phyloP scores from a whole-genome alignment of 2,797 vertebrate genomes.

The Anguilla anguilla region DNA sequence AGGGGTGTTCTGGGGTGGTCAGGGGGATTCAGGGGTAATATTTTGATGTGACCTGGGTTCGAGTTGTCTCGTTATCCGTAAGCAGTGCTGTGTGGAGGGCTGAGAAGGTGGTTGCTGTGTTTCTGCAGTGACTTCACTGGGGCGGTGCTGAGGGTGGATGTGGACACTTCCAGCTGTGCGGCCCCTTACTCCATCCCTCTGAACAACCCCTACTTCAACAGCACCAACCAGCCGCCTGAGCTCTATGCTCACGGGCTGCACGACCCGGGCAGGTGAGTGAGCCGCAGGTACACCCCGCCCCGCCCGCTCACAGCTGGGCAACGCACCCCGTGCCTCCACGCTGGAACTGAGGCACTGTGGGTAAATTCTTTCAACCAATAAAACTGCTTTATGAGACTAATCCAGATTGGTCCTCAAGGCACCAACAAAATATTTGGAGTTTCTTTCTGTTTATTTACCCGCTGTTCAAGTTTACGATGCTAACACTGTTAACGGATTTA shows the following conservation, averaged over 20 bases:
- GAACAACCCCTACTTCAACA: conserved; percentile 97
- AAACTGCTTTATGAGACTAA: neutral
- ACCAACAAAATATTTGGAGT: conserved; percentile 8
- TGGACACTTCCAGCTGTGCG: conserved; percentile 86
- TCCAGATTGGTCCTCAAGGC: conserved; percentile 7
- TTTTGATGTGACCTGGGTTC: conserved; percentile 14
- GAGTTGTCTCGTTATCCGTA: conserved; percentile 30
- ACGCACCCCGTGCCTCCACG: neutral
- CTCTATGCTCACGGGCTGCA: conserved; percentile 96
- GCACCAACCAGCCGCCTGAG: conserved; percentile 98
- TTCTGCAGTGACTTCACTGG: conserved; percentile 94
- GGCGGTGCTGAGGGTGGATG: conserved; percentile 89
- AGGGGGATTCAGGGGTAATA: neutral
- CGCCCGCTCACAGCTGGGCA: neutral
- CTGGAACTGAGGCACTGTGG: neutral
- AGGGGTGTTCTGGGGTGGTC: too few species aligned
- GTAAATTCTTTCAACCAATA: neutral
- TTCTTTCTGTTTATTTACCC: neutral
- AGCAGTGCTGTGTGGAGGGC: neutral
- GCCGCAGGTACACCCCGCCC: conserved; percentile 22
- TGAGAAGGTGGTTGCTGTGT: neutral
- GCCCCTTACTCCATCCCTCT: conserved; percentile 88
- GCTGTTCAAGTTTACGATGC: neutral
- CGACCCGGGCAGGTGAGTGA: conserved; percentile 93
- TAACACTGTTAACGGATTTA: neutral